Evolutionary conservation across 2,797 vertebrate genomes (phyloP), one percentile per base, ranked within the genome.

Genomic region (Microctenopoma lineatum): DNA sequence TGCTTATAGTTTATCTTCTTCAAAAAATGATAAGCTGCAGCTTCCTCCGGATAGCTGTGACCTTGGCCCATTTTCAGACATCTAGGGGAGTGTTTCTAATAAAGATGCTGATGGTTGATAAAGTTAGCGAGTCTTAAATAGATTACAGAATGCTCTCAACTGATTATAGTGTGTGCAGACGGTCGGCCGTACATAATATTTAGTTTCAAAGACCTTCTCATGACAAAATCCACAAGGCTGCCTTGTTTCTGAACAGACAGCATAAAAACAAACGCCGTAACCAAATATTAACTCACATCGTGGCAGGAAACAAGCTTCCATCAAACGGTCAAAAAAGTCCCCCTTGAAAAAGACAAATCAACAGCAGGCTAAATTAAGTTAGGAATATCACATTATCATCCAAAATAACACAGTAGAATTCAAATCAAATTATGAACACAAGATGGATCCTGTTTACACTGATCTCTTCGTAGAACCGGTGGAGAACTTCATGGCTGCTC

Each of bases 371-470:
- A 89, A 92, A 94, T 89, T 79, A 60, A 86, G 80, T 92, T 94
- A 90, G 85, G 75, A 90, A 87, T 90, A 93, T 94, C 90, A 85
- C 85, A 92, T 94, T 93, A 92, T 85, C 70, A 76, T 90, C 85
- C 86, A 82, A 88, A 91, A 93, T 91, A 87, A 87, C 80, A 87
- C 85, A 84, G 89, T 84, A 75, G 81, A 89, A 86, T 89, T 84
- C 18, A 84, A 90, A 94, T 92, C 58, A 3, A 84, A 92, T 94
- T 82, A 91, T 10, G 34, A 58, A 76, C 75, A 32, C 47, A 67
- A 88, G 87, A 89, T 73, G 85, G 82, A 84, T 89, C 84, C 80
- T 88, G 85, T 88, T 92, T 89, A 85, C 73, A 77, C 73, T 65
- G 66, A 48, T 79, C 70, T 73, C 61, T 55, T 74, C 64, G 63